These are phyloP conservation scores for Halcyon badia DNA, from an alignment of 2,797 vertebrate genomes.

Conservation along the genomic window DNA sequence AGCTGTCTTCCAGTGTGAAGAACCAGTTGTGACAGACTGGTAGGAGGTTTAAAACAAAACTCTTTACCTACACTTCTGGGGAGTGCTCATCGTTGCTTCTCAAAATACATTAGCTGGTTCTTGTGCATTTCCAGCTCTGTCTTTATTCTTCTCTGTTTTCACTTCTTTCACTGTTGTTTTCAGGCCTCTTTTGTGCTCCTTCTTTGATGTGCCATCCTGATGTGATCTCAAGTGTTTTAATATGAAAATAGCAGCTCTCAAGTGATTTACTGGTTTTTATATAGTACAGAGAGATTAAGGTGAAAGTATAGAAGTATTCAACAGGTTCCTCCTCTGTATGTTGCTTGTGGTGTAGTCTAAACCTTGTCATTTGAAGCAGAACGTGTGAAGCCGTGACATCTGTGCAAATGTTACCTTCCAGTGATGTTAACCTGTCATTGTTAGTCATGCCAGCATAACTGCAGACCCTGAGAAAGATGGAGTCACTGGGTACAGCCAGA, in stretches of 20 bases:
- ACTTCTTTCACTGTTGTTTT: neutral
- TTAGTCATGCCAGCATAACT: neutral
- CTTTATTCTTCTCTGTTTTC: neutral
- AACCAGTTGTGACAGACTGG: neutral
- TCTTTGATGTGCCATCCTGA: neutral
- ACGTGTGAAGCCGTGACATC: neutral
- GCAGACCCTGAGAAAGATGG: neutral
- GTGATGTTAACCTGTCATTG: rapidly evolving
- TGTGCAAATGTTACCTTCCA: neutral
- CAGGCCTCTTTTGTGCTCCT: neutral
- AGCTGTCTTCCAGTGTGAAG: neutral
- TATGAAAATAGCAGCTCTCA: neutral
- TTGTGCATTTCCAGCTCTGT: neutral
- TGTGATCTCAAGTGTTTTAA: neutral
- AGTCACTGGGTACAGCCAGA: neutral
- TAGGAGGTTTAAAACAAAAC: neutral
- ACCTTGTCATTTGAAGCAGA: neutral
- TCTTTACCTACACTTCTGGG: neutral
- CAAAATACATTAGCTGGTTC: neutral
- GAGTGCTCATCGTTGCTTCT: neutral
- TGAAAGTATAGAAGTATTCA: neutral
- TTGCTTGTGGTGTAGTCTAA: neutral
- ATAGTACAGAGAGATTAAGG: neutral
- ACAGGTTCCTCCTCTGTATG: neutral
- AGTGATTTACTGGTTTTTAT: neutral